Evolutionary conservation across 2,797 vertebrate genomes (phyloP), one percentile per base, ranked within the genome.

Genomic region (Petrocephalus schoutedeni): DNA sequence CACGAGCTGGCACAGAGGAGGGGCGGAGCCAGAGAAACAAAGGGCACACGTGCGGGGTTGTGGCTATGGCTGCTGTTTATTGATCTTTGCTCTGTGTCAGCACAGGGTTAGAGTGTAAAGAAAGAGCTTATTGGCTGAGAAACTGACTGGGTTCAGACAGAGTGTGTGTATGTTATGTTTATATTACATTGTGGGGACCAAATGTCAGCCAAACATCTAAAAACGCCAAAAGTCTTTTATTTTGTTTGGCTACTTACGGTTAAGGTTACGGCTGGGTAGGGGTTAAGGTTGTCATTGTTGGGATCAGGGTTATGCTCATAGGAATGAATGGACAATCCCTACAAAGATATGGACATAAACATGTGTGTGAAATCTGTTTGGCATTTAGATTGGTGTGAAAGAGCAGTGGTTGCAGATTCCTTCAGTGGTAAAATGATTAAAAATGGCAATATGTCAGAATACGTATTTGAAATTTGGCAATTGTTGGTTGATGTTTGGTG

Each of bases 1-100:
- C 95, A 96, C 95, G 95, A 96, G 96, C 94, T 21, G 93, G 91
- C 92, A 92, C 93, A 89, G 92, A 92, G 94, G 95, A 28, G 45
- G 93, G 89, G 94, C 91, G 91, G 93, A 57, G 74, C 28, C 94
- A 90, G 93, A 91, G 90, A 7, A 23, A 28, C 21, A 67, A 23
- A 58, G n/a, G 16, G 5, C 91, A 82, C 32, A 82, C 85, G 61
- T 21, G 19, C 10, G 9, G 28, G 57, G 21, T 21, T 84, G 61
- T 41, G 53, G 21, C 49, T 71, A 10, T 41, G 49, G 16, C 19
- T 32, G 54, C 36, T 71, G 61, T 71, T 86, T 71, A 21, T 64
- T 67, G 85, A 64, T 84, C 80, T 84, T 84, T 84, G 85, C 21
- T 86, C 41, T 64, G 19, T 61, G 85, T 86, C 59, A 67, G 45